Conservation (phyloP, 2,113 vertebrate genomes). For the Cottus gobio region DNA sequence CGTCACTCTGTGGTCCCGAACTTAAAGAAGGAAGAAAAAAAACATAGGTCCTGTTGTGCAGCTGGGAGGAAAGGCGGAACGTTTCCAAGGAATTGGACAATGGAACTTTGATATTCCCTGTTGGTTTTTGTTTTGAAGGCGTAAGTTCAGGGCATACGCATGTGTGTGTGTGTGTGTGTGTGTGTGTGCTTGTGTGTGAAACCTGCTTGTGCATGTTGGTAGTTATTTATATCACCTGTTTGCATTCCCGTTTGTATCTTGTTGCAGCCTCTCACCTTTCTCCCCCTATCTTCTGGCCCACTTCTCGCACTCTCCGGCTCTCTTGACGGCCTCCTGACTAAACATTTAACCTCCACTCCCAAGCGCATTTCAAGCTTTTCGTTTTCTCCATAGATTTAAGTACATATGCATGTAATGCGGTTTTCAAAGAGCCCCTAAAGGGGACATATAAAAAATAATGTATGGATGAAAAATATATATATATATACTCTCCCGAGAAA, state of each 20-base stretch:
- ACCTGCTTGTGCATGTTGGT: conserved; percentile 27
- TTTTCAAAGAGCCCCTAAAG: too few species aligned
- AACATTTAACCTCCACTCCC: conserved; percentile 12
- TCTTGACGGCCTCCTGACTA: neutral
- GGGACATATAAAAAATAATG: too few species aligned
- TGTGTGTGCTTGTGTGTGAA: conserved; percentile 18
- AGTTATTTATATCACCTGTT: conserved; percentile 78
- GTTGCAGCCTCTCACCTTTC: conserved; percentile 64
- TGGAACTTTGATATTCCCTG: conserved; percentile 57
- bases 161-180: conserved; percentile 28
- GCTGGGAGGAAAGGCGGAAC: conserved; percentile 40
- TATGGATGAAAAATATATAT: too few species aligned
- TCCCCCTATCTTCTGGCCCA: conserved; percentile 27
- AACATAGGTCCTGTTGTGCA: conserved; percentile 34
- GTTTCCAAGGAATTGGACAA: conserved; percentile 61
- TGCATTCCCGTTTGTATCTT: conserved; percentile 71
- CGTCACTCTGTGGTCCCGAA: conserved; percentile 28
- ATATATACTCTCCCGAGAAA: too few species aligned
- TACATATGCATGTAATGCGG: neutral
- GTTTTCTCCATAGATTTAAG: neutral
- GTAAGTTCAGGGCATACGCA: conserved; percentile 22
- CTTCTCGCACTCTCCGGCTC: conserved; percentile 1
- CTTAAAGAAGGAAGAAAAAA: neutral
- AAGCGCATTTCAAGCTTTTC: neutral
- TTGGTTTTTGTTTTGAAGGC: conserved; percentile 59